Evolutionary conservation across 2,113 vertebrate species (phyloP).

Genomic region (Anoura caudifer): DNA sequence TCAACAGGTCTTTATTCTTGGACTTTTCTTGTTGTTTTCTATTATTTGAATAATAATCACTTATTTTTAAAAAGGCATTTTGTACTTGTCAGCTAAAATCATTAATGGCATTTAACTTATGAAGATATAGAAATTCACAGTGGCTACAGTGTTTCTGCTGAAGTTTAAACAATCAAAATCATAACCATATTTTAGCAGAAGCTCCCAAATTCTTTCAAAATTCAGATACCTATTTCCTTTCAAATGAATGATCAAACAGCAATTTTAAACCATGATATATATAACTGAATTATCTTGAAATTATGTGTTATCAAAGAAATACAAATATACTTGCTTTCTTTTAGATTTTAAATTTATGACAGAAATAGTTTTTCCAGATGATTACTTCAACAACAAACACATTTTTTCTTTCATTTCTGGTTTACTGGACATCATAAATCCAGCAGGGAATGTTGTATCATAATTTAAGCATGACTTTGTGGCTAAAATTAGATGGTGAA

Average conservation of each 20-base stretch:
- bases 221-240: background rate
- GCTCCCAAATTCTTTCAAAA: background rate
- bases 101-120: constrained; percentile 27
- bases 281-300: background rate
- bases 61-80: constrained; percentile 36
- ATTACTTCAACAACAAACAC: background rate
- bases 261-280: background rate
- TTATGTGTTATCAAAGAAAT: background rate
- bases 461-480: constrained; percentile 10
- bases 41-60: background rate
- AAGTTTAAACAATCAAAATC: constrained; percentile 31
- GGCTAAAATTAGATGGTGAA: background rate
- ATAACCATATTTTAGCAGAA: constrained; percentile 27
- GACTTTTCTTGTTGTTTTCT: constrained; percentile 16
- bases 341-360: constrained; percentile 32
- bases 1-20: background rate
- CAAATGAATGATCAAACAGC: constrained; percentile 10
- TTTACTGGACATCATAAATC: constrained; percentile 19
- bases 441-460: background rate
- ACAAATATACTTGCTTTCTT: background rate
- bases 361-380: constrained; percentile 31
- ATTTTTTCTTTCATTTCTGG: background rate
- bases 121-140: background rate
- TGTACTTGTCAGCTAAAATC: background rate
- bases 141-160: background rate